Conservation (phyloP, 1,140 invertebrate species). For the Zaprionus ghesquierei region DNA sequence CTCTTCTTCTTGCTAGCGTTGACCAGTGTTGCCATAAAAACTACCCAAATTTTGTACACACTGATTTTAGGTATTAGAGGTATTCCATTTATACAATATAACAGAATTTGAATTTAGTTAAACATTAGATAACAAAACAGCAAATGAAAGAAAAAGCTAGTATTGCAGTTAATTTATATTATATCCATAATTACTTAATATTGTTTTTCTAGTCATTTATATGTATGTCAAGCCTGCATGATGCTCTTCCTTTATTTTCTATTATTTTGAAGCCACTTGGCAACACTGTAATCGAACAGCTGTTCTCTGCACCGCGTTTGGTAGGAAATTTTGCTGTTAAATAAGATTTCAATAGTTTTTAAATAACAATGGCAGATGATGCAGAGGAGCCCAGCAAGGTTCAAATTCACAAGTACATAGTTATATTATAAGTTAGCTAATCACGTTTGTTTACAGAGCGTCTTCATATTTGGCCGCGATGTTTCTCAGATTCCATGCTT, state of each 20-base stretch:
- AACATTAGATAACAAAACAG: background rate
- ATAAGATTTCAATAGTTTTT: conserved; percentile 10
- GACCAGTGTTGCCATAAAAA: conserved; percentile 43
- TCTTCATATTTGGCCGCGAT: conserved; percentile 84
- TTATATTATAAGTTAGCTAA: background rate
- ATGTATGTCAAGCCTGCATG: background rate
- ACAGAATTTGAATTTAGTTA: no score
- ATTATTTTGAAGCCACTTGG: background rate
- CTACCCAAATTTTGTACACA: background rate
- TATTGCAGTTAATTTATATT: background rate
- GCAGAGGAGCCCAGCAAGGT: conserved; percentile 59
- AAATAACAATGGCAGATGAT: conserved; percentile 54
- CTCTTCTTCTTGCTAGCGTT: conserved; percentile 51
- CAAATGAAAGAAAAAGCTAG: background rate
- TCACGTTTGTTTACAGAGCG: conserved; percentile 41
- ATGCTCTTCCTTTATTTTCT: background rate
- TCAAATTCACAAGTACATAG: background rate
- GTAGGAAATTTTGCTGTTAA: conserved; percentile 19
- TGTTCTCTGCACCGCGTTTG: conserved; percentile 30
- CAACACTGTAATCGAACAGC: conserved; percentile 46
- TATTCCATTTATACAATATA: no score
- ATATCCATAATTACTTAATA: background rate
- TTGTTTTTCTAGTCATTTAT: background rate
- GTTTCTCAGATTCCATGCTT: conserved; percentile 86
- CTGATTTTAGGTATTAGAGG: background rate